phyloP scores from a whole-genome alignment of 1,140 invertebrate species.

The Teleogryllus occipitalis region DNA sequence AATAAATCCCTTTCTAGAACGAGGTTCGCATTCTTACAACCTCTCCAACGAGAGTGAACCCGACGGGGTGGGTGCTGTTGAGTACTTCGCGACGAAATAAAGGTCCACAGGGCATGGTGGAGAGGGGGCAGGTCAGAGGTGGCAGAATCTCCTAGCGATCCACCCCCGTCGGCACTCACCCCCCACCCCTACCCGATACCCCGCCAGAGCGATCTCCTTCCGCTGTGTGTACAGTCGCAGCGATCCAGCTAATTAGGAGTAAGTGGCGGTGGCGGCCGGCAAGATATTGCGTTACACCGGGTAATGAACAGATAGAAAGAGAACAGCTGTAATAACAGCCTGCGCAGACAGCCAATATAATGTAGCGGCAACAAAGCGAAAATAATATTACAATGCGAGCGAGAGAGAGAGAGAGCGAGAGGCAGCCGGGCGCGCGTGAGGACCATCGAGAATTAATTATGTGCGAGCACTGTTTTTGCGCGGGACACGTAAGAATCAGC shows the following conservation, averaged over 20 bases:
- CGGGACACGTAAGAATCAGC: conserved; percentile 3
- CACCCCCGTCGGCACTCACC: background rate
- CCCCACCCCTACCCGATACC: too few relatives aligned
- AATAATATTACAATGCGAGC: background rate
- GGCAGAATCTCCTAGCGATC: background rate
- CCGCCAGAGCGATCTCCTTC: background rate
- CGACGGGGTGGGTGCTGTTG: too few relatives aligned
- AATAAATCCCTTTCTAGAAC: too few relatives aligned
- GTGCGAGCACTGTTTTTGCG: background rate
- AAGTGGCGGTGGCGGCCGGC: background rate
- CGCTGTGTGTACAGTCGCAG: background rate
- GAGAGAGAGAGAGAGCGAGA: too few relatives aligned
- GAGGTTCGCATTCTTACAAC: background rate
- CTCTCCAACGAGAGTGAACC: too few relatives aligned
- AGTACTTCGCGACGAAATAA: too few relatives aligned
- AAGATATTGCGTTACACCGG: background rate
- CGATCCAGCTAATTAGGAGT: background rate
- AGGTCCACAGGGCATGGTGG: too few relatives aligned
- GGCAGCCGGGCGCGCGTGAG: background rate
- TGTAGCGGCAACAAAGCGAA: background rate
- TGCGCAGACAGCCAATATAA: background rate
- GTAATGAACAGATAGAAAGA: conserved; percentile 5
- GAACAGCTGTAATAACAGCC: conserved; percentile 1
- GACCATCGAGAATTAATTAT: background rate
- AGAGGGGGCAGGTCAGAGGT: background rate